These are phyloP conservation scores for pig (Sus scrofa) DNA, from an alignment of 2,113 vertebrate species.

Conservation along the genomic window T2T-Sscrofa CM000829.6:41117501-41118000, in stretches of 20 bases:
- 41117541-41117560: neutral
- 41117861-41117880: slow-evolving; percentile 32
- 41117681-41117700: neutral
- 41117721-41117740: neutral
- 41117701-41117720: neutral
- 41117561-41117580: neutral
- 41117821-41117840: no score
- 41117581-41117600: neutral
- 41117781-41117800: slow-evolving; percentile 44
- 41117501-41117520: neutral
- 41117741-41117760: neutral
- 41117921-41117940: slow-evolving; percentile 55
- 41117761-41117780: neutral
- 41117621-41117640: slow-evolving; percentile 23
- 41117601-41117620: slow-evolving; percentile 25
- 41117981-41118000: slow-evolving; percentile 52
- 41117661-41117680: neutral
- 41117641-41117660: neutral
- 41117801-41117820: no score
- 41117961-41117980: slow-evolving; percentile 19
- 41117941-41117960: slow-evolving; percentile 54
- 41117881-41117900: neutral
- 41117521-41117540: neutral
- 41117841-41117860: neutral
- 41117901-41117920: slow-evolving; percentile 7